Evolutionary conservation across 2,888 invertebrate species (phyloP), one percentile per base, ranked within the genome.

Genomic region (Dendrolimus houi): DNA sequence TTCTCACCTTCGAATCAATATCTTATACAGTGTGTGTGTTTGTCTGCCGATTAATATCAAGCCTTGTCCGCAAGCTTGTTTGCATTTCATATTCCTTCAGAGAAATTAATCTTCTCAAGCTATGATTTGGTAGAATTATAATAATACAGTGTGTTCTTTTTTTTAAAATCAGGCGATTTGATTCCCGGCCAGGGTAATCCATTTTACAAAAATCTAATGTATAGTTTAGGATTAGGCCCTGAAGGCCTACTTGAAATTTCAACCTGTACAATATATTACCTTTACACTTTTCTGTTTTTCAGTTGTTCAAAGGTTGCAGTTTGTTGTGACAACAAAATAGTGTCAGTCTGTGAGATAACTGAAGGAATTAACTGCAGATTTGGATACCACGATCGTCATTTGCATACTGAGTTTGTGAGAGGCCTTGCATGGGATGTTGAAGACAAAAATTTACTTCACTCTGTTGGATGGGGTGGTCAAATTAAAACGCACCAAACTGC

Each of bases 381-480:
- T 14, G 62, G 80, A 56, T 85, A 87, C 63, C 78, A 82, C 55
- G 83, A 87, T 54, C 74, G 77, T 60, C 76, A 80, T 60, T 70
- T 72, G 63, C 90, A 90, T 61, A 78, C 62, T 41, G 91, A 92
- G 67, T 91, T 87, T 69, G 92, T 92, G 1, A 81, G 92, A 61
- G 92, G 92, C 9, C 62, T 92, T 8, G 85, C 91, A 1, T 93
- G 93, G 93, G 86, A 87, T 64, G 62, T 73, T 7, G 72, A 71
- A 2, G 75, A 82, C 1, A 68, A 68, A 17, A 72, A 78, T 55
- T 64, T 75, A 40, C 80, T 93, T 1, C 87, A 91, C 65, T 85
- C 92, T 1, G 90, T 92, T 14, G 92, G 92, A n/a, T 93, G 93
- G 92, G 93, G 93, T 65, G 86, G 87, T 55, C 78, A 81, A 62